These are phyloP conservation scores for Acipenser oxyrinchus DNA, from an alignment of 2,797 vertebrate species.

Conservation along the genomic window DNA sequence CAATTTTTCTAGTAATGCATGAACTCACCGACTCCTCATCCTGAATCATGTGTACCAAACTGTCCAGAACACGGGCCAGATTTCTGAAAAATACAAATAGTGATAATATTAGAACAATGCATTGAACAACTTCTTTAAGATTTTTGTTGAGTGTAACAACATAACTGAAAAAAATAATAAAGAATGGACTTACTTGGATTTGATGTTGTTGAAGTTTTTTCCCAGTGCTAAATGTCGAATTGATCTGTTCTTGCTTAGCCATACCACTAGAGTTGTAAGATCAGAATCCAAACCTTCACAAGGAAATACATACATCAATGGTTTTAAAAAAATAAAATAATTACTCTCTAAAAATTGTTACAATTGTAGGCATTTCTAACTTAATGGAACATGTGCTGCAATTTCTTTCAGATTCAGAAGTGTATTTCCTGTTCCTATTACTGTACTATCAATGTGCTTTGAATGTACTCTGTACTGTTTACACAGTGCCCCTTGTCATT, in stretches of 20 bases:
- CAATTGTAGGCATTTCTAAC: no score
- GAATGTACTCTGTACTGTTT: no score
- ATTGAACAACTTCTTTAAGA: constrained; percentile 36
- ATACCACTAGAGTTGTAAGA: constrained; percentile 84
- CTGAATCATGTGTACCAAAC: constrained; percentile 95
- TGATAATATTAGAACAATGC: constrained; percentile 9
- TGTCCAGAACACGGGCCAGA: constrained; percentile 87
- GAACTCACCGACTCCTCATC: constrained; percentile 92
- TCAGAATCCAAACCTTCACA: constrained; percentile 84
- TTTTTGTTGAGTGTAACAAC: not conserved
- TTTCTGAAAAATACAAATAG: constrained; percentile 68
- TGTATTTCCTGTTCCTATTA: no score
- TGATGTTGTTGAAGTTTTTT: constrained; percentile 99
- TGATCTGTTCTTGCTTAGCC: constrained; percentile 94
- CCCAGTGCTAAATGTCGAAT: constrained; percentile 88
- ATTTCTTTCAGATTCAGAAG: no score
- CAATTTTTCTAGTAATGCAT: not conserved
- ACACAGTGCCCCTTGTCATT: no score
- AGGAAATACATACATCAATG: not conserved
- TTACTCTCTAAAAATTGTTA: no score
- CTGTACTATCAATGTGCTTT: no score
- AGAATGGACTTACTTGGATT: constrained; percentile 80
- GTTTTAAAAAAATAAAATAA: not conserved
- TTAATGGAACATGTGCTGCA: no score
- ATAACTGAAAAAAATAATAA: constrained; percentile 24